Percentiles rank a stretch among this genome's conserved stretches.
phyloP scores from a whole-genome alignment of 2,888 invertebrate species.

The Bursaphelenchus okinawaensis region DNA sequence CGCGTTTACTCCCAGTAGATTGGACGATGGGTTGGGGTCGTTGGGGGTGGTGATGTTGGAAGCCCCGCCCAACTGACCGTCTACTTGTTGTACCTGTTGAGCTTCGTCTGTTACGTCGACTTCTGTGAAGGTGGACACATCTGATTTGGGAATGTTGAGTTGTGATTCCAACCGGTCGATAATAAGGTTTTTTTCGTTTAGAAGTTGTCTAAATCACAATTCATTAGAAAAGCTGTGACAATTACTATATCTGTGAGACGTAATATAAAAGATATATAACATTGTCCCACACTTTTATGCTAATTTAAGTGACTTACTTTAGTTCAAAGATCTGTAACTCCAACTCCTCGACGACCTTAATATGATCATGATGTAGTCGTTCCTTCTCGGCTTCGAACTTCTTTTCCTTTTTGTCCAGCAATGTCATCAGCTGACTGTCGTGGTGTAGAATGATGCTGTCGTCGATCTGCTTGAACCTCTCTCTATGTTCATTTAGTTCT shows the following conservation, averaged over 20 bases:
- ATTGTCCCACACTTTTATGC: neutral
- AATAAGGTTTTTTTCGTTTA: neutral
- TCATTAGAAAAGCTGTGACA: no score
- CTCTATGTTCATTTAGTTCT: constrained; percentile 50
- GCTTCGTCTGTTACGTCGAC: neutral
- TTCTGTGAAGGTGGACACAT: constrained; percentile 31
- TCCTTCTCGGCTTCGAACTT: constrained; percentile 37
- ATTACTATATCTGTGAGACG: no score
- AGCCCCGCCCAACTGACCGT: constrained; percentile 3
- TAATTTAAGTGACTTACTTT: neutral
- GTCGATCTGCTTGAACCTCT: constrained; percentile 50
- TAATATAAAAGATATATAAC: no score
- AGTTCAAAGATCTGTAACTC: constrained; percentile 2
- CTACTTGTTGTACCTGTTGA: neutral
- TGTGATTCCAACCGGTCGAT: constrained; percentile 5
- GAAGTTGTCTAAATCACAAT: neutral
- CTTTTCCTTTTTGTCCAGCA: constrained; percentile 26
- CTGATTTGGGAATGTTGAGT: constrained; percentile 5
- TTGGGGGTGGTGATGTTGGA: constrained; percentile 6
- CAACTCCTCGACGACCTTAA: neutral
- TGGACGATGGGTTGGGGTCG: constrained; percentile 6
- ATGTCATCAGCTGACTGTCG: constrained; percentile 22
- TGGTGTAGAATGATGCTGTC: neutral
- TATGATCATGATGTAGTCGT: constrained; percentile 20
- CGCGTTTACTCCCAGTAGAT: neutral